These are phyloP conservation scores for Manis crassicaudata DNA, from an alignment of 2,797 vertebrate species.

Conservation along the genomic window DNA sequence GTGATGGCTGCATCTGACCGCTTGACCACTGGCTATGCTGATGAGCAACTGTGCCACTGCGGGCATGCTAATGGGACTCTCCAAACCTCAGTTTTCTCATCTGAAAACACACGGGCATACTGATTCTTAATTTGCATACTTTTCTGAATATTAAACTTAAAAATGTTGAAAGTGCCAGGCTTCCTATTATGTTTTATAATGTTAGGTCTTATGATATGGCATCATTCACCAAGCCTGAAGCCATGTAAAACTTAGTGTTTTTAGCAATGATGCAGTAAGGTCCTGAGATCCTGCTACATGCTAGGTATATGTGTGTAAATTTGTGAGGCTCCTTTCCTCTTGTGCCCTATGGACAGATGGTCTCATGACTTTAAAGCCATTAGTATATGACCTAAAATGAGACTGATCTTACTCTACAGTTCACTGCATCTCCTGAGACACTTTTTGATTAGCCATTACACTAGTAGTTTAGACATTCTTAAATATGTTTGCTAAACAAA, in stretches of 20 bases:
- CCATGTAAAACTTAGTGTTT: neutral
- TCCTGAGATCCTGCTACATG: neutral
- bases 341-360: neutral
- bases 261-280: neutral
- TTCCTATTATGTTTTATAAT: neutral
- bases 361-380: slow-evolving; percentile 24
- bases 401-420: slow-evolving; percentile 11
- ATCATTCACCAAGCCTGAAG: neutral
- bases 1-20: neutral
- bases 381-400: slow-evolving; percentile 24
- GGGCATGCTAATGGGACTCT: neutral
- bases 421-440: slow-evolving; percentile 15
- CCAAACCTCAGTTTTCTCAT: neutral
- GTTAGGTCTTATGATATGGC: neutral
- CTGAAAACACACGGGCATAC: neutral
- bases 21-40: neutral
- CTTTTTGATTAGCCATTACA: slow-evolving; percentile 28
- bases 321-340: neutral
- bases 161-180: neutral
- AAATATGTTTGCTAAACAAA: slow-evolving; percentile 60
- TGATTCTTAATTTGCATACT: neutral
- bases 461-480: slow-evolving; percentile 52
- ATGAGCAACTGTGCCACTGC: neutral
- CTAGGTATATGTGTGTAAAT: neutral
- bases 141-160: slow-evolving; percentile 1